These are phyloP conservation scores for Drosophila insularis DNA, from an alignment of 1,140 invertebrate genomes.

Conservation along the genomic window DNA sequence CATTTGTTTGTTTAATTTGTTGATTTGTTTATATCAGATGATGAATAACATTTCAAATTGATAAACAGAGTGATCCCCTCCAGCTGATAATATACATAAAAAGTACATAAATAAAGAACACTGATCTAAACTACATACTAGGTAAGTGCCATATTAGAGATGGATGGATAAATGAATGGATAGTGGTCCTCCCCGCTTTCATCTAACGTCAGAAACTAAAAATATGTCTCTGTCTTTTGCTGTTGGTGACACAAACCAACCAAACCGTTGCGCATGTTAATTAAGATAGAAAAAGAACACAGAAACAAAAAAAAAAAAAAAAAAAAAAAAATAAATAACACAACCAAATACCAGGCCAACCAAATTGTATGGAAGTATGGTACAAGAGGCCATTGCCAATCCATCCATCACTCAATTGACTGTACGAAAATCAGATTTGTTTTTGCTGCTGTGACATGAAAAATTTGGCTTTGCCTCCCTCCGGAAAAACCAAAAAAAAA, in stretches of 20 bases:
- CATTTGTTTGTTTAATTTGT: neutral
- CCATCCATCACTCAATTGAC: conserved; percentile 78
- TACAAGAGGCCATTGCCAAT: conserved; percentile 51
- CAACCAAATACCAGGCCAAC: conserved; percentile 9
- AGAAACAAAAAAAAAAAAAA: neutral
- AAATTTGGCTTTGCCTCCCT: conserved; percentile 25
- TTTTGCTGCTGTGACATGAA: conserved; percentile 14
- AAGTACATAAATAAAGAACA: neutral
- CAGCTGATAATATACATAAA: neutral
- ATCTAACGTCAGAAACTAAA: conserved; percentile 46
- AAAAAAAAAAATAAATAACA: neutral
- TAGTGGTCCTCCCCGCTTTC: conserved; percentile 7
- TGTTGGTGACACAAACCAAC: conserved; percentile 28
- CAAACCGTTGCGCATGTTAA: conserved; percentile 61
- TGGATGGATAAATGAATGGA: too few species aligned
- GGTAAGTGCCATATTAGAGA: conserved; percentile 30
- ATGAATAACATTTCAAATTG: conserved; percentile 3
- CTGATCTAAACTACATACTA: conserved; percentile 12
- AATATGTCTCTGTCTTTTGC: conserved; percentile 33
- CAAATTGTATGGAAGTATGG: conserved; percentile 35
- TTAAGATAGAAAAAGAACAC: conserved; percentile 50
- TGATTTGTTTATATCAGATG: neutral
- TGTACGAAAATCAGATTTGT: conserved; percentile 41
- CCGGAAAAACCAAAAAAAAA: neutral
- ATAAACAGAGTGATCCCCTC: neutral